phyloP scores from a whole-genome alignment of 2,888 invertebrate species.

The Tillus elongatus region DNA sequence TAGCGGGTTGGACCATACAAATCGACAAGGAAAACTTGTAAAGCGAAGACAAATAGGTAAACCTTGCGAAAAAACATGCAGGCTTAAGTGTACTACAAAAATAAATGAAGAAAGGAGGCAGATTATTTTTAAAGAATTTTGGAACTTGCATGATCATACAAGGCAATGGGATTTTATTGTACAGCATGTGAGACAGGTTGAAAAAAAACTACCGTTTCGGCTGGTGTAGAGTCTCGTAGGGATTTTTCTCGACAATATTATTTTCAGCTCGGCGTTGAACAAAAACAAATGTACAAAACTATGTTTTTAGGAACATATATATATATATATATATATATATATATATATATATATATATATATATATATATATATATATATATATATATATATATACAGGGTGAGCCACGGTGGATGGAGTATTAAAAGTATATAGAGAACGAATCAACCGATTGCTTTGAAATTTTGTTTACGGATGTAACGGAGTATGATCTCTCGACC shows the following conservation, averaged over 20 bases:
- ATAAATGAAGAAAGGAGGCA: background rate
- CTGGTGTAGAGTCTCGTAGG: constrained; percentile 1
- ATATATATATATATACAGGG: too few species aligned
- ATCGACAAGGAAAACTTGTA: background rate
- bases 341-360: too few species aligned
- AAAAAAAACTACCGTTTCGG: background rate
- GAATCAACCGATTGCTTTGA: too few species aligned
- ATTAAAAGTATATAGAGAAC: too few species aligned
- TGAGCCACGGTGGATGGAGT: too few species aligned
- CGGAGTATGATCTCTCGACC: too few species aligned
- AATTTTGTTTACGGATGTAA: too few species aligned
- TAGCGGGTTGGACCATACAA: background rate
- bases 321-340: too few species aligned
- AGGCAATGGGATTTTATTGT: constrained; percentile 3
- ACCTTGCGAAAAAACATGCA: background rate
- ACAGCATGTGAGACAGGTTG: background rate
- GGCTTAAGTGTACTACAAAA: background rate
- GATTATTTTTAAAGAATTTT: background rate
- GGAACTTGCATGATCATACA: background rate
- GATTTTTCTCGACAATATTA: background rate
- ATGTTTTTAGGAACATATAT: too few species aligned
- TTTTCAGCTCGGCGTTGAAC: too few species aligned
- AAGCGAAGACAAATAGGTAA: background rate
- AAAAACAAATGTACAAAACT: too few species aligned
- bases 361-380: too few species aligned